Evolutionary conservation across 2,797 vertebrate species (phyloP).

Genomic region (Platalea minor): DNA sequence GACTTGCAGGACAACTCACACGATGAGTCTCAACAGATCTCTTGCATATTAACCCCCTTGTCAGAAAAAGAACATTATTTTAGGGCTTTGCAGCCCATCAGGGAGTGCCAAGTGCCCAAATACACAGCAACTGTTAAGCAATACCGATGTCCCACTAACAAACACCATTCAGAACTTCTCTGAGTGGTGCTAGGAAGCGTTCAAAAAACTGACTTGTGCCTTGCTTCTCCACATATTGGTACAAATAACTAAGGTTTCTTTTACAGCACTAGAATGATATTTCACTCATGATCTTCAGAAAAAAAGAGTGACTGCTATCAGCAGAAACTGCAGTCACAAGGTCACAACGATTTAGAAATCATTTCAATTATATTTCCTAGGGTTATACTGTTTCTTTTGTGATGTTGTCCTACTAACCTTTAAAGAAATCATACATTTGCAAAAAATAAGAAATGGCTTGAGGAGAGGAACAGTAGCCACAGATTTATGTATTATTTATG

Average conservation of each 20-base stretch:
- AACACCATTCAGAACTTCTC: not conserved
- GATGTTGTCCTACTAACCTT: slow-evolving; percentile 30
- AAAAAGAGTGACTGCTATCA: not conserved
- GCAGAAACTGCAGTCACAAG: not conserved
- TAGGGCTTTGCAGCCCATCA: not conserved
- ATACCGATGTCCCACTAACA: not conserved
- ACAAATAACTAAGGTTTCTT: not conserved
- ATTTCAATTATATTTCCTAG: not conserved
- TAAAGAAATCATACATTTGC: not conserved
- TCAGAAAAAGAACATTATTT: not conserved
- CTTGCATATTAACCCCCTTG: no score
- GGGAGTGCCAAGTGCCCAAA: not conserved
- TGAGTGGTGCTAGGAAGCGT: not conserved
- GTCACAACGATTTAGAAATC: not conserved
- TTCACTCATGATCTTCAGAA: not conserved
- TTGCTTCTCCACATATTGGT: not conserved
- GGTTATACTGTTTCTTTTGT: not conserved
- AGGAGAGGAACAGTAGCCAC: not conserved
- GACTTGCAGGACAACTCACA: not conserved
- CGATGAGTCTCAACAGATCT: accelerated
- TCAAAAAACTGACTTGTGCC: not conserved
- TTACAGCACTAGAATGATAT: not conserved
- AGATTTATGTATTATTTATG: slow-evolving; percentile 42
- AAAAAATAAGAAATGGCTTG: not conserved
- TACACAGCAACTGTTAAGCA: not conserved